These are phyloP conservation scores for Isurus oxyrinchus DNA, from an alignment of 2,113 vertebrate species.

Conservation along the genomic window DNA sequence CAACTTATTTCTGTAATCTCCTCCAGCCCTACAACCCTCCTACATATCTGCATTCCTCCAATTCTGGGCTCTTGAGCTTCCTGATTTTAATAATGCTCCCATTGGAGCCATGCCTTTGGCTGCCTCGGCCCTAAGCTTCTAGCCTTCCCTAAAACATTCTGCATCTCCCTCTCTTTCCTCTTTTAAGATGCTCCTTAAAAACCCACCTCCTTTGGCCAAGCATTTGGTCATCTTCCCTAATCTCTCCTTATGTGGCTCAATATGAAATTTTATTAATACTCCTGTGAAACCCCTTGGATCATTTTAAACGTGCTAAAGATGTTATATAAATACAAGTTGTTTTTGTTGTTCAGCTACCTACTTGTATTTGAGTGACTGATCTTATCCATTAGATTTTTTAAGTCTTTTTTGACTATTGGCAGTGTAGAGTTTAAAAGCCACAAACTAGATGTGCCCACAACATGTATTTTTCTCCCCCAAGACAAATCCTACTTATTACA, in stretches of 20 bases:
- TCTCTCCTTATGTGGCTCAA: not conserved
- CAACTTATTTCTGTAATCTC: not conserved
- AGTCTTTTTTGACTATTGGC: not conserved
- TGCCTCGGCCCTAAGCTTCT: not conserved
- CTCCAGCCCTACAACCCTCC: not conserved
- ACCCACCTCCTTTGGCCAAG: not conserved
- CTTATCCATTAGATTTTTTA: not conserved
- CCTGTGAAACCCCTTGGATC: no score
- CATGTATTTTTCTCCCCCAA: not conserved
- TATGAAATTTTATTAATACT: not conserved
- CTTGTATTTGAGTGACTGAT: not conserved
- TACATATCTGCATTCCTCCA: not conserved
- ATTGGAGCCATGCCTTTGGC: not conserved
- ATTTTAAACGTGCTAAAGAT: no score
- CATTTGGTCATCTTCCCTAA: not conserved
- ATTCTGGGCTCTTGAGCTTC: not conserved
- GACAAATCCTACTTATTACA: not conserved
- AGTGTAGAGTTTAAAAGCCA: no score
- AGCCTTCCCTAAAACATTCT: not conserved
- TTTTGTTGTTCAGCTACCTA: not conserved
- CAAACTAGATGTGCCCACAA: no score
- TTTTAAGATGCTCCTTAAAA: not conserved
- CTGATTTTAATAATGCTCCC: not conserved
- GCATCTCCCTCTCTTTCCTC: no score
- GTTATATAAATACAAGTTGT: not conserved